Conservation (phyloP, 1,140 invertebrate species). For the Solen grandis region DNA sequence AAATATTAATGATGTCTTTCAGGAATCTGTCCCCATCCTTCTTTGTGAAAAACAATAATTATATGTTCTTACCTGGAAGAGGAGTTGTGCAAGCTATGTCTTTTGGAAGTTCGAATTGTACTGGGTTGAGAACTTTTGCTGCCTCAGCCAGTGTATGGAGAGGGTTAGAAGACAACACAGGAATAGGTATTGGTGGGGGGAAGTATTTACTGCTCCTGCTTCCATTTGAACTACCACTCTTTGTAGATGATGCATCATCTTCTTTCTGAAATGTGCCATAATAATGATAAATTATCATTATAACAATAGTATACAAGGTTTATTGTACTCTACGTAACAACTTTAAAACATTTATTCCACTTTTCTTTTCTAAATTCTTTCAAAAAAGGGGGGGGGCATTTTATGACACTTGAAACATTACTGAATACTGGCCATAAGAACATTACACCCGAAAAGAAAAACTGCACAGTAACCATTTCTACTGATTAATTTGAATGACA, state of each 20-base stretch:
- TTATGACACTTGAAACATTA: too few relatives aligned
- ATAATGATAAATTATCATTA: too few relatives aligned
- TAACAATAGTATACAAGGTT: too few relatives aligned
- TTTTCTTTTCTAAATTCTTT: too few relatives aligned
- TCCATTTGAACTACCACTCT: constrained; percentile 59
- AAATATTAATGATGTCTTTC: too few relatives aligned
- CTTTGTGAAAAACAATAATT: too few relatives aligned
- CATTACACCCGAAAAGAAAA: too few relatives aligned
- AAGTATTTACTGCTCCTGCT: constrained; percentile 41
- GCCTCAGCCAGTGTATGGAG: constrained; percentile 90
- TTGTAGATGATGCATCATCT: constrained; percentile 64
- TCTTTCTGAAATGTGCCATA: background rate
- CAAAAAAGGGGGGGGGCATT: too few relatives aligned
- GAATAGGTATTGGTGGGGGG: constrained; percentile 47
- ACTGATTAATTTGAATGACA: too few relatives aligned
- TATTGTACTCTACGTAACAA: constrained; percentile 6
- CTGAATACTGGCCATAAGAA: too few relatives aligned
- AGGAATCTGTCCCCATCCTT: too few relatives aligned
- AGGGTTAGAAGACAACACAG: constrained; percentile 70
- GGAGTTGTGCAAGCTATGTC: constrained; percentile 89
- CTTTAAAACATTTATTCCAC: background rate
- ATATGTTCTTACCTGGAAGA: constrained; percentile 93
- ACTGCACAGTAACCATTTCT: too few relatives aligned
- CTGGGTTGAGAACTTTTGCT: constrained; percentile 91
- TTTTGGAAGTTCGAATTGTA: constrained; percentile 92